These are phyloP conservation scores for Adelosebastes latens DNA, from an alignment of 2,797 vertebrate species.

Conservation along the genomic window DNA sequence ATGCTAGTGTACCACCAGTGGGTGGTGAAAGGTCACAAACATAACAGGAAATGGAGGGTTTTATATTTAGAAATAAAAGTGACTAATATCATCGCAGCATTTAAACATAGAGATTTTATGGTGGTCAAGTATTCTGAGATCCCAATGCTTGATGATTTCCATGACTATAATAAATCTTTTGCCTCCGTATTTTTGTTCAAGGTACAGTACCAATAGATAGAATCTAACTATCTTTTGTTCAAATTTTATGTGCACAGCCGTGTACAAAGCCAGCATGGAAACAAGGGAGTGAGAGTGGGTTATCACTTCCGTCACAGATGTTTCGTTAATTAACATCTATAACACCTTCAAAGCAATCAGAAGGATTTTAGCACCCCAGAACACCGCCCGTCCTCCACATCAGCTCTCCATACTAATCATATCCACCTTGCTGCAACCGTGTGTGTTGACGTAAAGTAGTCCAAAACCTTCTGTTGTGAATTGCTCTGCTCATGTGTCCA, in stretches of 20 bases:
- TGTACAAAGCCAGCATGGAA: background rate
- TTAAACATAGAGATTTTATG: no score
- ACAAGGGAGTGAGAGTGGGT: no score
- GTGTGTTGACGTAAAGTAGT: background rate
- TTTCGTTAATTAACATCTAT: background rate
- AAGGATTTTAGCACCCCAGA: background rate
- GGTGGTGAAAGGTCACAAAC: background rate
- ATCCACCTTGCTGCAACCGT: background rate
- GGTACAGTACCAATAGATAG: background rate
- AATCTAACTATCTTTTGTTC: background rate
- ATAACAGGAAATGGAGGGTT: background rate
- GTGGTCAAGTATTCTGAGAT: background rate
- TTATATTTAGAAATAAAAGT: background rate
- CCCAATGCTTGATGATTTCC: background rate
- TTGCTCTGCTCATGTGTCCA: background rate
- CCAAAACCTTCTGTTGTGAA: background rate
- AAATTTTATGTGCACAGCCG: background rate
- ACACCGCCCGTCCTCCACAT: background rate
- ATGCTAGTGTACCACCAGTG: background rate
- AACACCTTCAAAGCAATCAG: slow-evolving; percentile 3
- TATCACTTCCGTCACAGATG: background rate
- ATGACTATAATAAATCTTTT: background rate
- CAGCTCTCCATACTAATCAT: background rate
- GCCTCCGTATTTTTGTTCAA: background rate
- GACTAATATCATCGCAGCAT: no score